phyloP scores from a whole-genome alignment of 2,797 vertebrate genomes.

The Aselliscus stoliczkanus region DNA sequence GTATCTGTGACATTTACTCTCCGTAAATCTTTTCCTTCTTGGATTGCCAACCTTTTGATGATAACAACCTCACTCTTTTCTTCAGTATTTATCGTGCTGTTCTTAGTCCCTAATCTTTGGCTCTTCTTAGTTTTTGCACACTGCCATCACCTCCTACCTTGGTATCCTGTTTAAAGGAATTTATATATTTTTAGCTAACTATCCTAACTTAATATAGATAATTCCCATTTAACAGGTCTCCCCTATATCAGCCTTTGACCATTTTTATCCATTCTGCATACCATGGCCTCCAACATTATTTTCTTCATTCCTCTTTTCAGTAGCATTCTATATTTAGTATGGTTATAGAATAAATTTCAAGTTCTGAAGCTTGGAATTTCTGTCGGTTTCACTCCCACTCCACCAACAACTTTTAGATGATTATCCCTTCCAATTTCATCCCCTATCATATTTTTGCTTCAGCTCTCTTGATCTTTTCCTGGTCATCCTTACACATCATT shows the following conservation, averaged over 20 bases:
- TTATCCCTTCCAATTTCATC: neutral
- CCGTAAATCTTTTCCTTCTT: neutral
- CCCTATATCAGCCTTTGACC: neutral
- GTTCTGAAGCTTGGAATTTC: neutral
- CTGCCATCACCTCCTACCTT: neutral
- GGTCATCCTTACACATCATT: neutral
- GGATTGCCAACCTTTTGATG: neutral
- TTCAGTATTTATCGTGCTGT: neutral
- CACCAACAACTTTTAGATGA: neutral
- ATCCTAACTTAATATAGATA: neutral
- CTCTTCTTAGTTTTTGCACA: neutral
- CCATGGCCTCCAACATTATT: neutral
- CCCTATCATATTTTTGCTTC: neutral
- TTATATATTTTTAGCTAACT: neutral
- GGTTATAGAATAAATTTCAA: constrained; percentile 11
- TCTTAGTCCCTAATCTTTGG: neutral
- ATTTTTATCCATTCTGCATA: neutral
- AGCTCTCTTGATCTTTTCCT: neutral
- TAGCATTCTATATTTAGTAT: neutral
- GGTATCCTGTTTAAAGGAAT: neutral
- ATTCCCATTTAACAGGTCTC: neutral
- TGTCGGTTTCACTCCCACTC: neutral
- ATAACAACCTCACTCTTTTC: neutral
- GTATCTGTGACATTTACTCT: neutral
- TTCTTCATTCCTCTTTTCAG: neutral